Conservation (phyloP, 2,888 invertebrate genomes). For the Microctonus aethiopoides region DNA sequence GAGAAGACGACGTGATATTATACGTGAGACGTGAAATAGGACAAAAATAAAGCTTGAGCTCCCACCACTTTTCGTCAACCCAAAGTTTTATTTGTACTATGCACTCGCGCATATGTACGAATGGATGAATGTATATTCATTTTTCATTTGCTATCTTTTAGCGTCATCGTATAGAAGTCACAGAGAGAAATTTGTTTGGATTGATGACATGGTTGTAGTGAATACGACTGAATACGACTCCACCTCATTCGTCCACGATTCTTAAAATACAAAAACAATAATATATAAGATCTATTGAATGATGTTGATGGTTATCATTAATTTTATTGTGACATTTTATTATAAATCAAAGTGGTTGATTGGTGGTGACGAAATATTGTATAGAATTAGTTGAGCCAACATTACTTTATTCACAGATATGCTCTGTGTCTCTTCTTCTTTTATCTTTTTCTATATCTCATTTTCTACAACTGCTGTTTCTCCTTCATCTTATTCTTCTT, state of each 20-base stretch:
- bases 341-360: background rate
- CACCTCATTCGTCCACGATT: background rate
- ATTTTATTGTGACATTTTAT: background rate
- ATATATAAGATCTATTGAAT: background rate
- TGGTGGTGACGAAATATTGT: background rate
- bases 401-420: slow-evolving; percentile 12
- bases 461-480: background rate
- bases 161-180: background rate
- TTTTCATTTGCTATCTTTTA: background rate
- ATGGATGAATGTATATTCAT: background rate
- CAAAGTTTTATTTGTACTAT: slow-evolving; percentile 42
- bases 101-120: slow-evolving; percentile 8
- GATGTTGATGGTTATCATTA: background rate
- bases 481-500: background rate
- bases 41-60: slow-evolving; percentile 63
- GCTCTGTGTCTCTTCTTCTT: slow-evolving; percentile 10
- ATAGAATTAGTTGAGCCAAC: slow-evolving; percentile 3
- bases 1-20: slow-evolving; percentile 11
- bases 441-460: background rate
- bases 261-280: background rate
- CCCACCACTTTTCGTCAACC: slow-evolving; percentile 55
- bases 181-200: background rate
- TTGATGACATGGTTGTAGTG: background rate
- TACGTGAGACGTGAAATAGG: slow-evolving; percentile 32
- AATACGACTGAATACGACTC: background rate